Percentiles rank a stretch among this genome's conserved stretches.
Evolutionary conservation across 2,113 vertebrate species (phyloP).

Genomic region (Phoenicopterus ruber): DNA sequence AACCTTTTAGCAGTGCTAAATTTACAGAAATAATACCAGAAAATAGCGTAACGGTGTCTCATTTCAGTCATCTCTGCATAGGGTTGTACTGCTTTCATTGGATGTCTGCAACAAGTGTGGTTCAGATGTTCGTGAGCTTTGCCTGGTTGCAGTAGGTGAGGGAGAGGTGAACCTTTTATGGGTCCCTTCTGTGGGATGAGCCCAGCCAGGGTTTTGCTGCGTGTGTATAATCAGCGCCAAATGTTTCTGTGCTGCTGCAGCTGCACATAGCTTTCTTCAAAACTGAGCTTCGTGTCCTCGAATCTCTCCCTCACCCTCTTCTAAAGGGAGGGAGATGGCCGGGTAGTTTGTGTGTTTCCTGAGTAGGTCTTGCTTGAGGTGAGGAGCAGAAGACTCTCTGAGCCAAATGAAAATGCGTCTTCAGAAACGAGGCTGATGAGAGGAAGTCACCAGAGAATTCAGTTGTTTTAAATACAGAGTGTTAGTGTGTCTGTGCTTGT

Average conservation of each 20-base stretch:
- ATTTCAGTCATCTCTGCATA: conserved; percentile 3
- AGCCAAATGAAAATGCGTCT: not conserved
- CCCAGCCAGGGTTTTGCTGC: not conserved
- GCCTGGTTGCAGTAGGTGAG: not conserved
- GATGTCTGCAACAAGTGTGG: not conserved
- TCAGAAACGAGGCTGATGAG: not conserved
- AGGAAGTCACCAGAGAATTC: not conserved
- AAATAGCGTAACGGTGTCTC: conserved; percentile 11
- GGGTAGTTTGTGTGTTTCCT: not conserved
- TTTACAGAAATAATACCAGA: conserved; percentile 42
- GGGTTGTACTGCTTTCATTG: not conserved
- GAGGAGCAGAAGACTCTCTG: not conserved
- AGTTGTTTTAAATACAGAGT: not conserved
- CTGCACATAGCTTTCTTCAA: not conserved
- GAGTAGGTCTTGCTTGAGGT: not conserved
- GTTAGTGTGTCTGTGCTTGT: not conserved
- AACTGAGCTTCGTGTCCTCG: not conserved
- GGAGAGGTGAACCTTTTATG: conserved; percentile 8
- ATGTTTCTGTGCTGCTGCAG: not conserved
- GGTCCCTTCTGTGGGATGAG: not conserved
- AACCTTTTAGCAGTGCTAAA: conserved; percentile 44
- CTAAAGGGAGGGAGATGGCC: not conserved
- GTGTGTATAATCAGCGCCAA: not conserved
- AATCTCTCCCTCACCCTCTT: not conserved
- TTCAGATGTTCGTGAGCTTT: not conserved